Evolutionary conservation across 2,113 vertebrate genomes (phyloP), one percentile per base, ranked within the genome.

Genomic region (Odocoileus virginianus): DNA sequence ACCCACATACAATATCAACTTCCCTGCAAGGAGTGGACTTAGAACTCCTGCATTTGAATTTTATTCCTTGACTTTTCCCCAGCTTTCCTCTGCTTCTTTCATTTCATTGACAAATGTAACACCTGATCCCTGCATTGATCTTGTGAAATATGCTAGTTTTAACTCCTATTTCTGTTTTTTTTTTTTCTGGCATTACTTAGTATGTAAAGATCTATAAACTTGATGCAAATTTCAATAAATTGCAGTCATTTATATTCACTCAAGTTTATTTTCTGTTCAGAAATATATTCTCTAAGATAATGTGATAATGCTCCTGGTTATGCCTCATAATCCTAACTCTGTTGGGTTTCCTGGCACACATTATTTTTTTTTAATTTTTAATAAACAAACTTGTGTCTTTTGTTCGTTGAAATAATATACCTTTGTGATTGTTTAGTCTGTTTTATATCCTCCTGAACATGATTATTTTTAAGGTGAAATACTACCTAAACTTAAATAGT

Each of bases 371-470:
- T 45, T 1, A 45, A 25, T 52, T 84, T 0, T 95, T 50, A 81
- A 95, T 52, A 93, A 76, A 58, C 1, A 82, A 60, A 58, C 33
- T 74, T 47, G 57, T 93, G 78, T 96, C 89, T 96, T 94, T 94
- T 84, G 3, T 92, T 97, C 89, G 82, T 47, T 95, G 85, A 95
- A 91, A 93, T 96, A 83, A 96, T 98, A 97, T 93, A 16, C n/a
- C 15, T 17, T 89, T 78, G 11, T 85, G 82, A 94, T 97, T 96
- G 64, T 94, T 36, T 84, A 94, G 87, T 97, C 43, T 96, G 94
- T 92, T 97, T 91, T 97, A 23, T 81, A 97, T 90, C 81, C 57
- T 95, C 17, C 33, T 54, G 16, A 87, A 87, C n/a, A 79, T 43
- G n/a, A 43, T 33, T 19, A 76, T 76, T 76, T 86, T 86, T 47